Conservation (phyloP, 2,113 vertebrate genomes). For the Lasiurus cinereus region DNA sequence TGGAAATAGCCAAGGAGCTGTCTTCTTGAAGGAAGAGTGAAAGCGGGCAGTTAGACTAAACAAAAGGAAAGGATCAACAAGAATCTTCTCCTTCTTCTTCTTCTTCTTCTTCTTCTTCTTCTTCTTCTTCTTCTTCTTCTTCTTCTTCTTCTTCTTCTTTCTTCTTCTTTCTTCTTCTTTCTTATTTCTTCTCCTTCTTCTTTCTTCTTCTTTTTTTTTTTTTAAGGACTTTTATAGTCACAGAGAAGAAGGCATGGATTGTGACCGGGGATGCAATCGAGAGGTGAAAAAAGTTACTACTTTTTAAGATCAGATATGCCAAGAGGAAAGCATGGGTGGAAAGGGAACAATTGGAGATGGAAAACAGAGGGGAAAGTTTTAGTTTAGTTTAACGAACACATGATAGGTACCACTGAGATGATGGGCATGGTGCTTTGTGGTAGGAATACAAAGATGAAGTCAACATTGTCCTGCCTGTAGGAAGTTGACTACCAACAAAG, state of each 20-base stretch:
- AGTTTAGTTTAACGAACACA: neutral
- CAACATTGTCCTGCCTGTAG: neutral
- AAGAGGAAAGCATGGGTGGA: neutral
- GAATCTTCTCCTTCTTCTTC: neutral
- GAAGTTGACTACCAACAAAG: neutral
- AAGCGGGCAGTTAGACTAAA: neutral
- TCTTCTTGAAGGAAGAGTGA: neutral
- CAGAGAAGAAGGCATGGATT: neutral
- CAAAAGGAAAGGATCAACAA: neutral
- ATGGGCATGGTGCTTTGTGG: neutral
- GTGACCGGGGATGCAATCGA: neutral
- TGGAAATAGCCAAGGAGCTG: conserved; percentile 29
- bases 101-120: too few relatives aligned
- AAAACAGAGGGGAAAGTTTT: neutral
- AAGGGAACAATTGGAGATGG: neutral
- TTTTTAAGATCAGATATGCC: neutral
- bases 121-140: neutral
- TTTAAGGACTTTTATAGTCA: neutral
- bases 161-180: too few relatives aligned
- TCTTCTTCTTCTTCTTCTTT: too few relatives aligned
- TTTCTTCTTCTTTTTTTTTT: neutral
- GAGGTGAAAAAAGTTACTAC: neutral
- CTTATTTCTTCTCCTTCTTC: too few relatives aligned
- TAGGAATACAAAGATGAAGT: neutral
- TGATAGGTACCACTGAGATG: neutral